Base-by-base conservation (phyloP, 2,888 invertebrate species). In the Agriotes lineatus region DNA sequence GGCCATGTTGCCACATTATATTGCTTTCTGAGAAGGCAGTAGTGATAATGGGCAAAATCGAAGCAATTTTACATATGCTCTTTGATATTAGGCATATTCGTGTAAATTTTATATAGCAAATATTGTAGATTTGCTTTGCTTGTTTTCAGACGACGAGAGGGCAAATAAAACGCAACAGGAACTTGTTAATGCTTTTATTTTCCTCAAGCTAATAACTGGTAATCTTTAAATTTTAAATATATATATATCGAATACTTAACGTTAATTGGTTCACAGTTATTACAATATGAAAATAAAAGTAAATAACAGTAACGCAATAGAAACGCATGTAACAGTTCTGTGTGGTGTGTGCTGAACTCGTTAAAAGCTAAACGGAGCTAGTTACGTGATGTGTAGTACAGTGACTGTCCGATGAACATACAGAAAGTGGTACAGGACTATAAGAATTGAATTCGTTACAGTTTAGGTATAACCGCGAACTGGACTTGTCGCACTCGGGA, bases 401-500 rank as follows among this genome's bases (percentile, higher is more conserved):
- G 70, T 82, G 83, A 71, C 84, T 83, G 70, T 84, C 84, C 16
- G 84, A 84, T 19, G 83, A 83, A 75, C 84, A 84, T 45, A 83
- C 77, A 7, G 83, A 84, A 54, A 82, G 71, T 14, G 82, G 83
- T 60, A 83, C 81, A 12, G 84, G 95, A 82, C 90, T 83, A 75
- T 81, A 84, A 20, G 76, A 75, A 71, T 74, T 75, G 70, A 80
- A 81, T 75, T 83, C 82, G 71, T 81, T 81, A 74, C 81, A 82
- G 74, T 84, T 83, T 61, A 91, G 85, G 80, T 91, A 90, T 68
- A 91, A 84, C 52, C 90, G 86, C 48, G 91, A 91, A 79, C 88
- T 89, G 56, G 91, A 86, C 75, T 90, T 89, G 79, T 90, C 91
- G 78, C 91, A 92, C 76, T 91, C 91, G 0, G 92, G 92, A 78